Percentiles rank a stretch among this genome's conserved stretches.
phyloP scores from a whole-genome alignment of 2,888 invertebrate species.

The Steinernema hermaphroditum region DNA sequence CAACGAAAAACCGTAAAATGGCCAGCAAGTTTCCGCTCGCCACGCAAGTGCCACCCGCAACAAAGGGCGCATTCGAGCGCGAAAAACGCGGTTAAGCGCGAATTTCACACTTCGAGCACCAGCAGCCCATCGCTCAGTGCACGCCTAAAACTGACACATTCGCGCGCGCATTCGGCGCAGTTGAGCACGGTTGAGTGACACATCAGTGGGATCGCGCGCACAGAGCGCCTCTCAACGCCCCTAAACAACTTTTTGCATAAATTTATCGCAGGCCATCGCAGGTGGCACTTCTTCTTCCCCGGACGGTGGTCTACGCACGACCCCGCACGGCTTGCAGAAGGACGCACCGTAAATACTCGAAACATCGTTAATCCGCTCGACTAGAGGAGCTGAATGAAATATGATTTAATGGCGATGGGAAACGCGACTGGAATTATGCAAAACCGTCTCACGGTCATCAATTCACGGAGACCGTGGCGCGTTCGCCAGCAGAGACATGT shows the following conservation, averaged over 20 bases:
- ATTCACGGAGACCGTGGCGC: not conserved
- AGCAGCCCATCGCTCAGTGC: not conserved
- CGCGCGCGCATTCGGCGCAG: conserved; percentile 23
- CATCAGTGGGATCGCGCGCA: conserved; percentile 16
- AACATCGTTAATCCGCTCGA: too few species aligned
- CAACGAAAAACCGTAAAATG: not conserved
- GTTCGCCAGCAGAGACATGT: too few species aligned
- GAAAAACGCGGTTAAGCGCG: conserved; percentile 22
- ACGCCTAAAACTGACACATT: conserved; percentile 20
- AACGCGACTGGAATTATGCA: conserved; percentile 17
- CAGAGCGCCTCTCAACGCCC: conserved; percentile 13
- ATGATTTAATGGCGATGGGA: conserved; percentile 8
- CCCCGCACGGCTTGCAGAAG: too few species aligned
- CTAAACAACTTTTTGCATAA: conserved; percentile 30
- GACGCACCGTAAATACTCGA: too few species aligned
- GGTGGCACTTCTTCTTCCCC: conserved; percentile 1
- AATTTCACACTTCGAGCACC: not conserved
- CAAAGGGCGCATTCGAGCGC: not conserved
- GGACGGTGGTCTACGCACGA: too few species aligned
- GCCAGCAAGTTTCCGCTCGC: not conserved
- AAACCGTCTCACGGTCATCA: conserved; percentile 26
- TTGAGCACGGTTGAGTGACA: conserved; percentile 21
- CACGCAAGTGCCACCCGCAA: not conserved
- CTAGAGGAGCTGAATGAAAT: not conserved
- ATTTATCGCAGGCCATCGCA: conserved; percentile 7